A percentile compares a stretch with the other conserved stretches of the same genome.
These are phyloP conservation scores for Sericinus montela DNA, from an alignment of 2,888 invertebrate species.

Conservation along the genomic window DNA sequence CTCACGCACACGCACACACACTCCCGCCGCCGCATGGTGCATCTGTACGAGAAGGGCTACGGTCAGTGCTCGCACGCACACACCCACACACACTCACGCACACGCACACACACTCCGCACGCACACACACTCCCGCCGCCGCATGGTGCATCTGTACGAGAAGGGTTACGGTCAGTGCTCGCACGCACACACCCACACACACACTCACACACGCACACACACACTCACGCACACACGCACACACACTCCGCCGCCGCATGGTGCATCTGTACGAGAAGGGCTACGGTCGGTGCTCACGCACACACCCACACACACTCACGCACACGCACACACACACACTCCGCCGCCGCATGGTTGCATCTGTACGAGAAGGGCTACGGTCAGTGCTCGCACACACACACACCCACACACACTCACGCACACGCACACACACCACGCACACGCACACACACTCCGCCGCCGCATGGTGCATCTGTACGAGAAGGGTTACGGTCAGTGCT, in stretches of 20 bases:
- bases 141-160: no score
- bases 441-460: no score
- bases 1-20: no score
- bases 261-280: slow-evolving; percentile 99
- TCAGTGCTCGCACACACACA: slow-evolving; percentile 92
- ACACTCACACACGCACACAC: no score
- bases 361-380: slow-evolving; percentile 99
- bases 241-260: no score
- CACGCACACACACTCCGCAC: slow-evolving; percentile 97
- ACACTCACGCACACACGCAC: no score
- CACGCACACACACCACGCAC: no score
- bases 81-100: slow-evolving; percentile 99
- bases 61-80: slow-evolving; percentile 99
- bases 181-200: no score
- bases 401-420: no score
- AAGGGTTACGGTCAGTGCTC: no score
- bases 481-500: slow-evolving; percentile 99
- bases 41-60: slow-evolving; percentile 98
- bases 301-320: slow-evolving; percentile 98
- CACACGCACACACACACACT: slow-evolving; percentile 83
- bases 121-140: slow-evolving; percentile 85
- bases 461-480: slow-evolving; percentile 86
- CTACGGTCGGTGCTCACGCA: slow-evolving; percentile 81
- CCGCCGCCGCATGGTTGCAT: slow-evolving; percentile 90
- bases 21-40: slow-evolving; percentile 92